A percentile compares a stretch with the other conserved stretches of the same genome.
Conservation (phyloP, 2,797 vertebrate species). For the Oreortyx pictus region DNA sequence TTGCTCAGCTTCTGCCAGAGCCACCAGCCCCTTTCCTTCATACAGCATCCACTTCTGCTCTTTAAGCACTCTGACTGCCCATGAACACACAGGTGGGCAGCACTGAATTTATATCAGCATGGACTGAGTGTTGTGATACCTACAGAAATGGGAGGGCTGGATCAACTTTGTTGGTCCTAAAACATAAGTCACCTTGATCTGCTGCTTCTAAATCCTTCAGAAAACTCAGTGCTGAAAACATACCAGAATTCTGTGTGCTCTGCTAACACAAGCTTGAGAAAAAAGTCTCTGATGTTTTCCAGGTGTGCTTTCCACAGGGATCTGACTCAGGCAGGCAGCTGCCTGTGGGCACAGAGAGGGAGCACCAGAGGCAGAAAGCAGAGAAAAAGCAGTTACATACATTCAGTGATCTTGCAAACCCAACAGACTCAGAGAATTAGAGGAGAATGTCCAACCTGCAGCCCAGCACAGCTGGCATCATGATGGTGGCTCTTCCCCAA, state of each 20-base stretch:
- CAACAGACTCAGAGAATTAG: not conserved
- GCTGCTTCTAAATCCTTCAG: not conserved
- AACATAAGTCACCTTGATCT: not conserved
- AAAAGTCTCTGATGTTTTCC: not conserved
- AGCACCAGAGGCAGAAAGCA: not conserved
- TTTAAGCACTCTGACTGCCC: not conserved
- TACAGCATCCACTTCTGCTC: not conserved
- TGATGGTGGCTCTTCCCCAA: too few relatives aligned
- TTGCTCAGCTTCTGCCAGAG: too few relatives aligned
- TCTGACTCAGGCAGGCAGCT: not conserved
- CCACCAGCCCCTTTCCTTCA: not conserved
- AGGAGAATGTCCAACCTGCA: too few relatives aligned
- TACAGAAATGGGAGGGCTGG: not conserved
- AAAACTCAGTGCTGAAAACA: not conserved
- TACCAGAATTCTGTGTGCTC: accelerated
- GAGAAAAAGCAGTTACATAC: not conserved
- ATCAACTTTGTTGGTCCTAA: not conserved
- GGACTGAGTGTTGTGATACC: not conserved
- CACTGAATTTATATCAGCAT: not conserved
- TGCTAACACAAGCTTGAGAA: accelerated
- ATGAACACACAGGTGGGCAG: not conserved
- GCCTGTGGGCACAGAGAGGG: not conserved
- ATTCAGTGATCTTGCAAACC: not conserved
- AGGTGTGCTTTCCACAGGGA: accelerated
- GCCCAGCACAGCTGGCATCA: too few relatives aligned